Conservation (phyloP, 2,797 vertebrate genomes). For the Mormyrus proboscirostris region DNA sequence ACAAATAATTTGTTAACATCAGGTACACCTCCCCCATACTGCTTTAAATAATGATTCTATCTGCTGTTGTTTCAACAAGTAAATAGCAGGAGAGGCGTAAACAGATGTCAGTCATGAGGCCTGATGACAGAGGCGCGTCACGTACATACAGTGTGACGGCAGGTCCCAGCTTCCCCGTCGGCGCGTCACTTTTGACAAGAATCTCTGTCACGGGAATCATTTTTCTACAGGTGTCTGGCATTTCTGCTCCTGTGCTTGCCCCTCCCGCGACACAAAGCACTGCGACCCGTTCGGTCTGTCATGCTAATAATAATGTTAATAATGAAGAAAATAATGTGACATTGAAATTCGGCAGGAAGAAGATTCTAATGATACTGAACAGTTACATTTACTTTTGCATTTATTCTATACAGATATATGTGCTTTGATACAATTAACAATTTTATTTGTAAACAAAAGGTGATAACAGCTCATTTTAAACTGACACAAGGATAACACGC, state of each 20-base stretch:
- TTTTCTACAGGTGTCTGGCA: not conserved
- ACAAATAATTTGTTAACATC: constrained; percentile 15
- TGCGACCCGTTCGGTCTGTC: not conserved
- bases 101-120: not conserved
- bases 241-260: not conserved
- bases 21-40: not conserved
- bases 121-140: not conserved
- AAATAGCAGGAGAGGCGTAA: not conserved
- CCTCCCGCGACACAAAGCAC: not conserved
- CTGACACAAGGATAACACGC: not conserved
- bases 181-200: not conserved
- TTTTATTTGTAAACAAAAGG: not conserved
- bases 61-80: not conserved
- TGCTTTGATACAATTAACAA: not conserved
- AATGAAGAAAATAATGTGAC: not conserved
- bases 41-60: constrained; percentile 15
- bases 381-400: not conserved
- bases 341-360: not conserved
- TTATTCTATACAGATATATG: not conserved
- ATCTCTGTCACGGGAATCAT: not conserved
- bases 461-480: not conserved
- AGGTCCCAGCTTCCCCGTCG: not conserved
- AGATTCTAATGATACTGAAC: not conserved
- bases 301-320: not conserved
- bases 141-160: not conserved